Percentiles rank a stretch among this genome's conserved stretches.
phyloP scores from a whole-genome alignment of 2,113 vertebrate species.

The Ciconia maguari region DNA sequence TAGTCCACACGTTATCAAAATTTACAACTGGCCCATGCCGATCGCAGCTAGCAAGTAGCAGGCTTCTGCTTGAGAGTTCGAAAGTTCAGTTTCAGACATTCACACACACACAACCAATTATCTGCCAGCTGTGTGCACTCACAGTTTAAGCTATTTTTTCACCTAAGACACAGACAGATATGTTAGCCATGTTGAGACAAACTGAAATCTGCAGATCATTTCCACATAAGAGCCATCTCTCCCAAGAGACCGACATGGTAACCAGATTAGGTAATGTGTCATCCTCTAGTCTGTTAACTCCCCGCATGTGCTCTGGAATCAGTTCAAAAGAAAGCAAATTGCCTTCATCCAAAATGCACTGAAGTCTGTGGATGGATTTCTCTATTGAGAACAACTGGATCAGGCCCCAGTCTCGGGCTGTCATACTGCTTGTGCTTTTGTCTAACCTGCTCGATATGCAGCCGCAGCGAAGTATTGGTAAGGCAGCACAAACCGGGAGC shows the following conservation, averaged over 20 bases:
- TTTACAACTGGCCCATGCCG: fast-evolving
- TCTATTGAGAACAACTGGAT: neutral
- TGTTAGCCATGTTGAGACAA: neutral
- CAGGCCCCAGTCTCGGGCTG: neutral
- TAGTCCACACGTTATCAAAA: neutral
- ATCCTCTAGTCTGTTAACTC: neutral
- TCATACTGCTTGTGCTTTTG: neutral
- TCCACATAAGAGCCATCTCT: neutral
- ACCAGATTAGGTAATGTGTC: neutral
- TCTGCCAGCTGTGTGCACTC: neutral
- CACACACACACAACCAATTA: neutral
- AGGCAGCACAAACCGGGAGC: neutral
- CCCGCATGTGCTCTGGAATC: neutral
- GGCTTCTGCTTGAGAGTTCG: neutral
- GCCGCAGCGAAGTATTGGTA: neutral
- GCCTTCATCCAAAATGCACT: neutral
- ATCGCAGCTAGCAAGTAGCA: neutral
- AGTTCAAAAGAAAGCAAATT: slow-evolving; percentile 13
- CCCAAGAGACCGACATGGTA: neutral
- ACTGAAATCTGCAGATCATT: neutral
- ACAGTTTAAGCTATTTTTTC: neutral
- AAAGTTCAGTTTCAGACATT: neutral
- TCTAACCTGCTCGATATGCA: neutral
- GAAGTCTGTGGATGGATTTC: neutral
- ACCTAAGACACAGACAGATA: neutral